Evolutionary conservation across 2,113 vertebrate species (phyloP).

Genomic region (Etia nguti): DNA sequence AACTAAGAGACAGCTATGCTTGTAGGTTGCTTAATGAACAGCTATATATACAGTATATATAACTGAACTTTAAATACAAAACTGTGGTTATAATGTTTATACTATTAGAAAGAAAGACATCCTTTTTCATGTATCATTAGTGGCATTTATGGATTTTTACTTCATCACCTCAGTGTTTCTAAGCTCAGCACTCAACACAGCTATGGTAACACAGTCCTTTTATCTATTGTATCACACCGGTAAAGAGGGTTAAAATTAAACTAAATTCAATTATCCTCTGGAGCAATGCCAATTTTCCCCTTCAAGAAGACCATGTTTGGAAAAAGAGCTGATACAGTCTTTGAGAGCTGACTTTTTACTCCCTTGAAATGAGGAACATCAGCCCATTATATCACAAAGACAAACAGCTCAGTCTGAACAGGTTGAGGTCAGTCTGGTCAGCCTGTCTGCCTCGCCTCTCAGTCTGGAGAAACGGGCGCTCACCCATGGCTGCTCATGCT

Average conservation of each 20-base stretch:
- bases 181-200: background rate
- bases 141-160: background rate
- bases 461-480: background rate
- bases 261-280: background rate
- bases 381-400: background rate
- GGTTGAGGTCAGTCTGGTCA: conserved; percentile 29
- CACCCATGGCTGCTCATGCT: conserved; percentile 47
- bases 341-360: background rate
- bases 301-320: background rate
- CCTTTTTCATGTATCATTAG: background rate
- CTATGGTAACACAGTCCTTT: background rate
- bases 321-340: background rate
- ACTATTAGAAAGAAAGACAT: background rate
- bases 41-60: no score
- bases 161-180: background rate
- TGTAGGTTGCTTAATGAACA: background rate
- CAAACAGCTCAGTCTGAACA: conserved; percentile 8
- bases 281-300: background rate
- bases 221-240: background rate
- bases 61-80: no score
- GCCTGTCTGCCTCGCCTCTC: conserved; percentile 20
- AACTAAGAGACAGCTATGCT: no score
- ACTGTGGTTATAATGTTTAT: no score
- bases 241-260: background rate
- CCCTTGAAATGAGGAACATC: background rate